Percentiles rank a stretch among this genome's conserved stretches.
These are phyloP conservation scores for Hirundichthys speculiger DNA, from an alignment of 2,113 vertebrate genomes.

Conservation along the genomic window DNA sequence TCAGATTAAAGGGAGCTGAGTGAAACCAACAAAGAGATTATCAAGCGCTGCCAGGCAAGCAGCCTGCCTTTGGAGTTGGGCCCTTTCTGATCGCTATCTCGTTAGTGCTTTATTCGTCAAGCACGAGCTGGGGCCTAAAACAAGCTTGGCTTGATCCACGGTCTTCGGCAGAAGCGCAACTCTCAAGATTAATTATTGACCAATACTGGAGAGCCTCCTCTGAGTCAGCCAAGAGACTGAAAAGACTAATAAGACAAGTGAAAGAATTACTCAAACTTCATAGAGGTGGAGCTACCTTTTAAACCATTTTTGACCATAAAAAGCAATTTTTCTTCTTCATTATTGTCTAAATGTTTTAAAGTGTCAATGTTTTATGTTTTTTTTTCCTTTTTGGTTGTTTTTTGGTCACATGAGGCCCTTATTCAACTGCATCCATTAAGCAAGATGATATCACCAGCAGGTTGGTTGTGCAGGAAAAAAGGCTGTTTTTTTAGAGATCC, in stretches of 20 bases:
- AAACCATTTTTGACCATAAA: too few species aligned
- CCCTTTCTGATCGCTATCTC: conserved; percentile 79
- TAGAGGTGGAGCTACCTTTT: not conserved
- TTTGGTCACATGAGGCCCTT: too few species aligned
- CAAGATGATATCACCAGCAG: too few species aligned
- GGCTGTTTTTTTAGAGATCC: too few species aligned
- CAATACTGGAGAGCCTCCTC: conserved; percentile 24
- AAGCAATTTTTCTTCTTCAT: too few species aligned
- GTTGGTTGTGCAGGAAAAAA: too few species aligned
- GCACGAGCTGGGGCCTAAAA: conserved; percentile 69
- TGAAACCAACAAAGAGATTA: conserved; percentile 79
- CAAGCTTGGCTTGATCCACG: conserved; percentile 68
- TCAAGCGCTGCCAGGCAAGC: conserved; percentile 78
- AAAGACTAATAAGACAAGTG: not conserved
- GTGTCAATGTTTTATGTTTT: too few species aligned
- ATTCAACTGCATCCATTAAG: too few species aligned
- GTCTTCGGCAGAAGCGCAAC: conserved; percentile 46
- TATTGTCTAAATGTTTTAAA: too few species aligned
- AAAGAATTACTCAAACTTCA: not conserved
- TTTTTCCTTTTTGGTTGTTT: too few species aligned
- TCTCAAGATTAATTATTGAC: conserved; percentile 55
- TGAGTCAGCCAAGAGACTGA: conserved; percentile 21
- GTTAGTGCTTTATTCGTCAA: conserved; percentile 78
- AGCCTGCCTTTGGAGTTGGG: conserved; percentile 74
- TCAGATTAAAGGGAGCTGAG: conserved; percentile 79